Conservation (phyloP, 1,140 invertebrate species). For the Rhagoletis zephyria region DNA sequence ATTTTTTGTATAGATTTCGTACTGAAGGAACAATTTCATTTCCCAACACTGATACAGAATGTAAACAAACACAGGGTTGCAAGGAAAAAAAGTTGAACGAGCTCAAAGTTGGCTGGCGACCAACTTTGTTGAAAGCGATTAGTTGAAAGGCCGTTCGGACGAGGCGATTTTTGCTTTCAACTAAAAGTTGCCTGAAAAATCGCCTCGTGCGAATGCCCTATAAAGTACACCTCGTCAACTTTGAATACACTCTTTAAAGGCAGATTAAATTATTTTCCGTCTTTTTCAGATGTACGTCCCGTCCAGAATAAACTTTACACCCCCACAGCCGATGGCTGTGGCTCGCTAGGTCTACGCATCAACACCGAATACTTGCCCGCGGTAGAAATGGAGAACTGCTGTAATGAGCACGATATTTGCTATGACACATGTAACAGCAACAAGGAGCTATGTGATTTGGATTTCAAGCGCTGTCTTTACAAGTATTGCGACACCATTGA, state of each 20-base stretch:
- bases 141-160: no score
- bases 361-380: constrained; percentile 83
- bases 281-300: constrained; percentile 77
- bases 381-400: constrained; percentile 86
- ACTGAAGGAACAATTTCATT: no score
- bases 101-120: no score
- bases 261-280: constrained; percentile 35
- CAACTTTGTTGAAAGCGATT: no score
- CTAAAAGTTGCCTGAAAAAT: no score
- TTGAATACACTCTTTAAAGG: background rate
- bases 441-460: constrained; percentile 89
- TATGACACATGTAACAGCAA: constrained; percentile 90
- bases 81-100: no score
- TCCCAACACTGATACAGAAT: no score
- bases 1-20: no score
- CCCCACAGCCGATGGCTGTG: constrained; percentile 86
- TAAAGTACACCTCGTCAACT: no score
- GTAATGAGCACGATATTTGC: constrained; percentile 88
- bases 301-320: constrained; percentile 82
- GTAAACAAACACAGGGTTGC: no score
- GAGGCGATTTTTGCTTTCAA: no score
- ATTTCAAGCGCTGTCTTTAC: constrained; percentile 89
- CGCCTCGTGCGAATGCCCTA: no score
- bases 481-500: constrained; percentile 84
- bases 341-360: constrained; percentile 83